These are phyloP conservation scores for Lanistes nyassanus DNA, from an alignment of 1,140 invertebrate genomes.

Conservation along the genomic window DNA sequence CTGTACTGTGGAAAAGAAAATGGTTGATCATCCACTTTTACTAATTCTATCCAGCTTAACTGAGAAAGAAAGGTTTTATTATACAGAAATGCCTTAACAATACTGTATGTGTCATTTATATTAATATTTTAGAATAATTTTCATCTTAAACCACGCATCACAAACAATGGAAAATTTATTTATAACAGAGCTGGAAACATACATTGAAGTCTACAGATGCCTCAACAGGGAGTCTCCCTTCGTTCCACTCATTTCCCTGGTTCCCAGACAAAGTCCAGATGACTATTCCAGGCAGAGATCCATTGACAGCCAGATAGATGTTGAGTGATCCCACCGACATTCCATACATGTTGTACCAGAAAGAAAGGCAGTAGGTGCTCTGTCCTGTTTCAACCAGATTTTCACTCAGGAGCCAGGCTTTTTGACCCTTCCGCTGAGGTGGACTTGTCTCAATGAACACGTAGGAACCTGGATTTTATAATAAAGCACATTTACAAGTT, in stretches of 20 bases:
- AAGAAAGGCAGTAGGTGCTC: conserved; percentile 42
- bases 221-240: conserved; percentile 15
- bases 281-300: conserved; percentile 30
- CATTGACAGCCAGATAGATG: conserved; percentile 33
- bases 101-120: no score
- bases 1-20: no score
- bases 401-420: conserved; percentile 76
- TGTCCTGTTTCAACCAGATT: conserved; percentile 32
- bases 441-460: conserved; percentile 81
- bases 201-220: conserved; percentile 20
- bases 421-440: conserved; percentile 75
- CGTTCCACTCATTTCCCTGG: conserved; percentile 58
- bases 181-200: neutral
- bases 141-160: no score
- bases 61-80: no score
- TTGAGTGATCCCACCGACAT: conserved; percentile 45
- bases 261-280: conserved; percentile 52
- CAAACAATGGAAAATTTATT: neutral
- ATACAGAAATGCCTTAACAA: no score
- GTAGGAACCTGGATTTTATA: conserved; percentile 74
- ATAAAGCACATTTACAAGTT: no score
- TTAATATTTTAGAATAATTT: no score
- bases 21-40: no score
- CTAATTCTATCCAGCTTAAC: no score
- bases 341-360: conserved; percentile 67